phyloP scores from a whole-genome alignment of 1,140 invertebrate species.

The Sinonovacula constricta region DNA sequence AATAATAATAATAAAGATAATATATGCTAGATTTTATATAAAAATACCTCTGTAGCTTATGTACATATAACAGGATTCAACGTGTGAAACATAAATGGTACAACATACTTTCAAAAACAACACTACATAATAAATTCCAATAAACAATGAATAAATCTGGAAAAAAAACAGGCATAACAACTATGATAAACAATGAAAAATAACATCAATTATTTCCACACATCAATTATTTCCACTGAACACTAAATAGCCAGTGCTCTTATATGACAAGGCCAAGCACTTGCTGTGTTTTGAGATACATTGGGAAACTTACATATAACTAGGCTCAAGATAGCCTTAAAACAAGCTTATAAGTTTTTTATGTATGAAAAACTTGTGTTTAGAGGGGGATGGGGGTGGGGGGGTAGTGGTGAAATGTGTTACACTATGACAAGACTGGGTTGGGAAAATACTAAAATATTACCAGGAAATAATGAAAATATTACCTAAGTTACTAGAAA shows the following conservation, averaged over 20 bases:
- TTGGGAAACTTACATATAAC: no score
- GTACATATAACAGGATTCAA: conserved; percentile 27
- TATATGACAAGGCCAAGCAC: background rate
- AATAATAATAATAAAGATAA: background rate
- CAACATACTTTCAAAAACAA: conserved; percentile 32
- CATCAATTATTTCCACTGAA: conserved; percentile 1
- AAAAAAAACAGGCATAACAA: conserved; percentile 16
- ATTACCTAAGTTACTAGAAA: no score
- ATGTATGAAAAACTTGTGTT: background rate
- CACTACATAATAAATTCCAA: conserved; percentile 7
- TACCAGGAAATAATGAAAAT: no score
- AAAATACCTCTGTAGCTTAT: conserved; percentile 51
- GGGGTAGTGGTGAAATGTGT: no score
- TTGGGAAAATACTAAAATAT: no score
- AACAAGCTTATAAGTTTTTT: background rate
- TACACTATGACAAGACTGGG: no score
- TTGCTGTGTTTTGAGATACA: background rate
- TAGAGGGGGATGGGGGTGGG: background rate
- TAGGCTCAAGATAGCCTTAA: background rate
- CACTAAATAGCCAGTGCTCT: background rate
- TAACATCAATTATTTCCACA: conserved; percentile 11
- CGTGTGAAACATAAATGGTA: conserved; percentile 24
- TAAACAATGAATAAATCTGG: conserved; percentile 31
- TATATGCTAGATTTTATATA: background rate
- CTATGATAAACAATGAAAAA: conserved; percentile 28